These are phyloP conservation scores for Pitangus sulphuratus DNA, from an alignment of 2,797 vertebrate genomes.

Conservation along the genomic window DNA sequence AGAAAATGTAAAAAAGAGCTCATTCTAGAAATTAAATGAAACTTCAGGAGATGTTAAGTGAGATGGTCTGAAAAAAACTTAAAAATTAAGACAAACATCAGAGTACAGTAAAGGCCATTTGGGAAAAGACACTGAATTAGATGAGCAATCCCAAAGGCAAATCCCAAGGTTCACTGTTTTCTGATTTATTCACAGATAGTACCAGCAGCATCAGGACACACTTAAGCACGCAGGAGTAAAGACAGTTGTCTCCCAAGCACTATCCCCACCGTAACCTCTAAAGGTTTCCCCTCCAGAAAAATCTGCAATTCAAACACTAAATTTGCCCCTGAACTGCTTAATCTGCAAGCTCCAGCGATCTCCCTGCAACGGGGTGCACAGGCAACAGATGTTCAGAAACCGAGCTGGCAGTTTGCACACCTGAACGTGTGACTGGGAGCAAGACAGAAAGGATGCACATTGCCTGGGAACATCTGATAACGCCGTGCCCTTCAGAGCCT, in stretches of 20 bases:
- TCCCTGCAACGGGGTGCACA: background rate
- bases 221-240: background rate
- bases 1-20: background rate
- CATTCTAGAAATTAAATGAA: background rate
- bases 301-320: conserved; percentile 45
- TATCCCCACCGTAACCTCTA: background rate
- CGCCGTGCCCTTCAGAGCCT: conserved; percentile 14
- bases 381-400: conserved; percentile 26
- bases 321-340: conserved; percentile 28
- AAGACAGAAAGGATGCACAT: background rate
- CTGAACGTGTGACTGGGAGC: background rate
- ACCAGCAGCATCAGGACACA: background rate
- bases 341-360: conserved; percentile 7
- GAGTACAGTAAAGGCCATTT: background rate
- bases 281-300: background rate
- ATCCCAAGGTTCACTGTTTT: fast-evolving
- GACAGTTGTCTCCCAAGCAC: background rate
- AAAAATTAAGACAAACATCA: background rate
- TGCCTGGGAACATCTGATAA: conserved; percentile 58
- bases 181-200: background rate
- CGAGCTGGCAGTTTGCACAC: background rate
- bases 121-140: background rate
- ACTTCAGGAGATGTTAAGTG: background rate
- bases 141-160: background rate
- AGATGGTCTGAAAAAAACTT: background rate